phyloP scores from a whole-genome alignment of 2,888 invertebrate species.

The Antheraea yamamai region DNA sequence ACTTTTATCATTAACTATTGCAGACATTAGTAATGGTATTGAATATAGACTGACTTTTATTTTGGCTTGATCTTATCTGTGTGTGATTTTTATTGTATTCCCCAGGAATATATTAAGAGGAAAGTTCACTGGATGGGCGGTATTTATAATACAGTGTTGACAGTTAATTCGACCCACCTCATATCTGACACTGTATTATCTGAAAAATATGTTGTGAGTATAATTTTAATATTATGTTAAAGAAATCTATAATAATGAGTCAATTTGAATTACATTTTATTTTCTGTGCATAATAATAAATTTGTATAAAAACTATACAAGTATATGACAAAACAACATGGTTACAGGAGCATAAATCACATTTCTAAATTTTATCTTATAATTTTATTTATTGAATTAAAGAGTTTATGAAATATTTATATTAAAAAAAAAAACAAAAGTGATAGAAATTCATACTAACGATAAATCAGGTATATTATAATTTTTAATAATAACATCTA shows the following conservation, averaged over 20 bases:
- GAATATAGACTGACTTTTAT: neutral
- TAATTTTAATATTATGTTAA: neutral
- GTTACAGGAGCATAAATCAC: no score
- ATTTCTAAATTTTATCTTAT: no score
- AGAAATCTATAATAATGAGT: neutral
- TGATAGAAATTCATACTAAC: neutral
- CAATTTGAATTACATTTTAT: no score
- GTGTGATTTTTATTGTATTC: conserved; percentile 24
- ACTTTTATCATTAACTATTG: neutral
- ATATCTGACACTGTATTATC: conserved; percentile 89
- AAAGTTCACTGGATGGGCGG: conserved; percentile 91
- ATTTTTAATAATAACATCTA: neutral
- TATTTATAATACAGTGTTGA: conserved; percentile 83
- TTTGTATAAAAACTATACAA: no score
- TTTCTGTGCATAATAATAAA: no score
- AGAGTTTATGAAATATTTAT: no score
- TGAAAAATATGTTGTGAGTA: conserved; percentile 88
- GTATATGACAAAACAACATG: no score
- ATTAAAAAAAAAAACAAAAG: no score
- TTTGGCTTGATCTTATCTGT: neutral
- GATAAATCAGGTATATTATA: neutral
- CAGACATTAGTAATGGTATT: neutral
- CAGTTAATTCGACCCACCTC: conserved; percentile 89
- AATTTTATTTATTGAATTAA: no score
- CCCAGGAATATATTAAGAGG: conserved; percentile 82